phyloP scores from a whole-genome alignment of 2,888 invertebrate genomes.

The Epinotia ramella region DNA sequence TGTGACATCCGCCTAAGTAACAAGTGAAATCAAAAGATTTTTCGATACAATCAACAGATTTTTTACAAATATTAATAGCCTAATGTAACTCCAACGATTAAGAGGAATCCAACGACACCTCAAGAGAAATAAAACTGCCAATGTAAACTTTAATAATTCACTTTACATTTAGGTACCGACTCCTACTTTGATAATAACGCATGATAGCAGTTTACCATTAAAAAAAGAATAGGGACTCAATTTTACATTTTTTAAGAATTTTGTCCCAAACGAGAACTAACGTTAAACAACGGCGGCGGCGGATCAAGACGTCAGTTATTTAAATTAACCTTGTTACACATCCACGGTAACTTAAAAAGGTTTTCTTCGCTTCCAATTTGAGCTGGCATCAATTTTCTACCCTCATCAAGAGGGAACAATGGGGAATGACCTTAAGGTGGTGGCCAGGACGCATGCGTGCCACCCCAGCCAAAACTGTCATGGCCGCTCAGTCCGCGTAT shows the following conservation, averaged over 20 bases:
- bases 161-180: no score
- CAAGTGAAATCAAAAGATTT: no score
- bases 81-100: no score
- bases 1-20: no score
- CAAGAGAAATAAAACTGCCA: no score
- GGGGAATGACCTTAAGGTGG: conserved; percentile 72
- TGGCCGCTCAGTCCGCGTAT: conserved; percentile 81
- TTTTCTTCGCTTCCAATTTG: conserved; percentile 63
- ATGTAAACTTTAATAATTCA: no score
- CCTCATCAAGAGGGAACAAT: conserved; percentile 68
- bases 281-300: conserved; percentile 16
- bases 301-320: conserved; percentile 38
- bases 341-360: conserved; percentile 57
- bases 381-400: conserved; percentile 57
- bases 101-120: no score
- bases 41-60: no score
- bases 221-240: not conserved
- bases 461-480: conserved; percentile 75
- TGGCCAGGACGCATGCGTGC: conserved; percentile 70
- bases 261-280: conserved; percentile 1
- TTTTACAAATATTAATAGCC: no score
- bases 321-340: conserved; percentile 43
- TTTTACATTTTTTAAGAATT: not conserved
- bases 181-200: no score
- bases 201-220: no score